A percentile compares a stretch with the other conserved stretches of the same genome.
Evolutionary conservation across 2,113 vertebrate species (phyloP).

Genomic region (Rhinoptilus africanus): DNA sequence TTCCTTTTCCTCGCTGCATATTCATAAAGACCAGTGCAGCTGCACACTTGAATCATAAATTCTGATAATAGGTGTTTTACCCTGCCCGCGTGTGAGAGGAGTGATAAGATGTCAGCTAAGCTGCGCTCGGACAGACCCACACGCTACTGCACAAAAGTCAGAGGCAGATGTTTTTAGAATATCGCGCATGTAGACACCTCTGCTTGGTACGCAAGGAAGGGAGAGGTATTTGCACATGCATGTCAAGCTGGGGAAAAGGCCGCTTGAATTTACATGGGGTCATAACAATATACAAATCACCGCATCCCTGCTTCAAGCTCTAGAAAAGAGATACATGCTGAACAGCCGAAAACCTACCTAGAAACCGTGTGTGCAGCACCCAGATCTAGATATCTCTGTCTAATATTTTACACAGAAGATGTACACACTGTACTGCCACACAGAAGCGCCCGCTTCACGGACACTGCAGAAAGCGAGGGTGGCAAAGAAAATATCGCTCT

Average conservation of each 20-base stretch:
- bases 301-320: background rate
- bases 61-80: background rate
- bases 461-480: background rate
- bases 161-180: background rate
- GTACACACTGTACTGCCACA: background rate
- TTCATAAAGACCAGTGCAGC: background rate
- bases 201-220: background rate
- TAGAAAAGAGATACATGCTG: background rate
- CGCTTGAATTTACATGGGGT: background rate
- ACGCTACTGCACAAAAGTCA: background rate
- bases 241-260: background rate
- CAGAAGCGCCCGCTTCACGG: background rate
- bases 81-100: background rate
- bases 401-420: background rate
- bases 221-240: background rate
- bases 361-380: background rate
- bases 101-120: background rate
- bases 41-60: background rate
- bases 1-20: conserved; percentile 21
- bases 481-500: background rate
- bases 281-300: background rate
- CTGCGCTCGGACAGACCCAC: background rate
- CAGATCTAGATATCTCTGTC: background rate
- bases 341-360: background rate
- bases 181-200: background rate